Evolutionary conservation across 2,113 vertebrate species (phyloP), one percentile per base, ranked within the genome.

Genomic region (Scophthalmus maximus): DNA sequence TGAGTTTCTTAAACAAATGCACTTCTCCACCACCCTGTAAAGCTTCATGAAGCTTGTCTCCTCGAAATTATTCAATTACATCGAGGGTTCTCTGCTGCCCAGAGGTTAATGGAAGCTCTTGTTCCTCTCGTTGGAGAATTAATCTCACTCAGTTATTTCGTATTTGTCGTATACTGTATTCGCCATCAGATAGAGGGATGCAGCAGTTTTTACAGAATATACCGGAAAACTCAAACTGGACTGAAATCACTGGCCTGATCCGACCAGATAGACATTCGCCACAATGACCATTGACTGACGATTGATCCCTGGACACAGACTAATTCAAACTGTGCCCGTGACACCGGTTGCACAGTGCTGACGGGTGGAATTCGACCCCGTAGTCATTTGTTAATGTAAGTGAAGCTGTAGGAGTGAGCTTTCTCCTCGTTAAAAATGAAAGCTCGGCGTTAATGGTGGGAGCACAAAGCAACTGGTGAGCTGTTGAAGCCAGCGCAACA

Each of bases 361-460:
- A 86, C 83, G 77, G 51, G 51, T 81, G 49, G 52, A 61, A 76
- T 78, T 59, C 1, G 10, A 60, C 63, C 51, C 70, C 9, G 9
- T 8, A 56, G 68, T 56, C 15, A 42, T 84, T 87, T 70, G 84
- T 88, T 90, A 86, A 89, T 80, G 78, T 80, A 76, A 56, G 77
- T 22, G 58, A 78, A 81, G 69, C 73, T 68, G 57, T 69, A 64
- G 62, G 71, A 71, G 86, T 87, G 76, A 73, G 76, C 85, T 86
- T 82, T 68, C 67, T 72, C 44, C 75, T 89, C 79, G 81, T 93
- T 88, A 91, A 91, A 89, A 87, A 91, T 90, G 73, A 68, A 92
- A 70, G 53, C 50, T 32, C 29, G 64, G 73, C 63, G 58, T 66
- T 89, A 84, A 91, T 89, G 88, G 84, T 86, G 79, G 85, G 89